These are phyloP conservation scores for Crocuta crocuta DNA, from an alignment of 2,113 vertebrate species.

Conservation along the genomic window DNA sequence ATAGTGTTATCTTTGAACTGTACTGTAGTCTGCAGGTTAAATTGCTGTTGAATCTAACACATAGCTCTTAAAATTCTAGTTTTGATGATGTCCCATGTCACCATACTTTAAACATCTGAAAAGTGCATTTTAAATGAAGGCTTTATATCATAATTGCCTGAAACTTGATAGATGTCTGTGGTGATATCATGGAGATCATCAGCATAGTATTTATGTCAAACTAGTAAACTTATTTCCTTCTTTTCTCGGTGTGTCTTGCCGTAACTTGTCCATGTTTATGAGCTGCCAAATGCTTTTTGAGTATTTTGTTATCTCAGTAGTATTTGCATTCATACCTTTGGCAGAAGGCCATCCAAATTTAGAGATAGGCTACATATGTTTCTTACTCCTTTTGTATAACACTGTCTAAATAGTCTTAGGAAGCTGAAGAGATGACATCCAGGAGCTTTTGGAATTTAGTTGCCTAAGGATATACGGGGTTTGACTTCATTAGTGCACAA, in stretches of 20 bases:
- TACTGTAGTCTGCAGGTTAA: conserved; percentile 51
- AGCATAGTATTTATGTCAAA: conserved; percentile 46
- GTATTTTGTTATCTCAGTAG: conserved; percentile 48
- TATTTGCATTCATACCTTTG: conserved; percentile 67
- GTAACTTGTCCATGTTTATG: conserved; percentile 53
- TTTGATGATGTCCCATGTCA: conserved; percentile 51
- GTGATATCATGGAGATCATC: conserved; percentile 6
- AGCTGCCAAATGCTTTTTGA: conserved; percentile 44
- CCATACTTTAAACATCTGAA: conserved; percentile 49
- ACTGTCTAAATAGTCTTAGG: conserved; percentile 69
- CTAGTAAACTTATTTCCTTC: conserved; percentile 51
- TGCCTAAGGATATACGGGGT: conserved; percentile 89
- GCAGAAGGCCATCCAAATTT: conserved; percentile 66
- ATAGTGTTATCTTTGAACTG: conserved; percentile 44
- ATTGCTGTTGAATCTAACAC: conserved; percentile 12
- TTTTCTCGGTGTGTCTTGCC: conserved; percentile 40
- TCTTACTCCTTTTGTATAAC: conserved; percentile 75
- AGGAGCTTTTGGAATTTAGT: conserved; percentile 86
- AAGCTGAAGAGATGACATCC: conserved; percentile 81
- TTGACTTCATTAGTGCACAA: conserved; percentile 92
- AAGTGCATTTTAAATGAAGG: conserved; percentile 41
- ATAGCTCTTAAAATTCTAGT: conserved; percentile 49
- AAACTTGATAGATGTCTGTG: conserved; percentile 34
- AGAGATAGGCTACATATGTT: conserved; percentile 41
- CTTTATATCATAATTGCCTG: conserved; percentile 47